phyloP scores from a whole-genome alignment of 2,888 invertebrate genomes.

The Eupithecia inturbata region DNA sequence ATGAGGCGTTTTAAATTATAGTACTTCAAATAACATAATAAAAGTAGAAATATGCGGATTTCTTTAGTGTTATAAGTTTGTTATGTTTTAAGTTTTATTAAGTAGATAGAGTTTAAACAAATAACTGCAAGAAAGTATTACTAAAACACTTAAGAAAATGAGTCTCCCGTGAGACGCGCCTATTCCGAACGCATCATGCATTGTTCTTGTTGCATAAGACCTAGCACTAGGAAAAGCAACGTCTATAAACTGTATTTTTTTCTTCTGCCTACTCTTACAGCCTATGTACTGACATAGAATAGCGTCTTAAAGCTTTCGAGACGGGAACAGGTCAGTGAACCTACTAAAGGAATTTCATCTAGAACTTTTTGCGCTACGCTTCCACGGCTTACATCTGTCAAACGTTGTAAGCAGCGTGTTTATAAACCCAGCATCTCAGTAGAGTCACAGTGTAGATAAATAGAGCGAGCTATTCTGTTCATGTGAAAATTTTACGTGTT shows the following conservation, averaged over 20 bases:
- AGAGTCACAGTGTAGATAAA: background rate
- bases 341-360: background rate
- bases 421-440: slow-evolving; percentile 4
- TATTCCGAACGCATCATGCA: background rate
- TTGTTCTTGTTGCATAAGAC: background rate
- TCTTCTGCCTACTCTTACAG: background rate
- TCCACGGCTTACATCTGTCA: background rate
- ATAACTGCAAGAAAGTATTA: background rate
- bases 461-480: background rate
- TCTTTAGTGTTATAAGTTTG: no score
- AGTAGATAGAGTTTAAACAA: no score
- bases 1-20: slow-evolving; percentile 9
- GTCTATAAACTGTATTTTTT: background rate
- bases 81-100: no score
- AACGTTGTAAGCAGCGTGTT: slow-evolving; percentile 13
- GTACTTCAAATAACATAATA: no score
- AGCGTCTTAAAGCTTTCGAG: background rate
- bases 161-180: background rate
- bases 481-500: background rate
- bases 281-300: background rate
- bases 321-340: background rate
- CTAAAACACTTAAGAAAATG: background rate
- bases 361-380: background rate
- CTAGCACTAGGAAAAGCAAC: background rate
- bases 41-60: no score